These are phyloP conservation scores for Odontothrips loti DNA, from an alignment of 2,888 invertebrate species.

Conservation along the genomic window DNA sequence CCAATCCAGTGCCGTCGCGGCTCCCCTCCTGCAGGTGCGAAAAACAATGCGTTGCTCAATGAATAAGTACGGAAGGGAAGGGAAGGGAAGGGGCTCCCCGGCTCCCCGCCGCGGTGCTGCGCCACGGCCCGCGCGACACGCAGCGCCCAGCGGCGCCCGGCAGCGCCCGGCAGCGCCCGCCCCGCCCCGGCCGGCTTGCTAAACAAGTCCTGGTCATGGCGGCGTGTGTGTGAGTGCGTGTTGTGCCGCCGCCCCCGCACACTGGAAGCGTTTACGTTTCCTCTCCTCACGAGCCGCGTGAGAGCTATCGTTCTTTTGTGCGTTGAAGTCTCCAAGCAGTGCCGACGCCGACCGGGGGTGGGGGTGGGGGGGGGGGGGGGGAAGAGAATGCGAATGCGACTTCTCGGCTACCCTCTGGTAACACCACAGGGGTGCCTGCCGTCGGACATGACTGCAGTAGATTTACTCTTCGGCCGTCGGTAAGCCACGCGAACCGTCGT, in stretches of 20 bases:
- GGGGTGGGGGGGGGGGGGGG: too few relatives aligned
- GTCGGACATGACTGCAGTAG: too few relatives aligned
- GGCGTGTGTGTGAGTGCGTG: neutral
- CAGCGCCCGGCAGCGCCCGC: neutral
- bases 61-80: neutral
- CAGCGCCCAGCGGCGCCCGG: too few relatives aligned
- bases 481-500: too few relatives aligned
- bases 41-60: conserved; percentile 20
- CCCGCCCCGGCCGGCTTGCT: conserved; percentile 1
- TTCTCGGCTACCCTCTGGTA: too few relatives aligned
- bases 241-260: neutral
- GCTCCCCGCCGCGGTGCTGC: neutral
- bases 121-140: too few relatives aligned
- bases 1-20: neutral
- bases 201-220: conserved; percentile 6
- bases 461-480: too few relatives aligned
- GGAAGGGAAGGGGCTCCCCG: neutral
- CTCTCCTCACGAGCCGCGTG: neutral
- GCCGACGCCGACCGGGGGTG: too few relatives aligned
- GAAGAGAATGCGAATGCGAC: too few relatives aligned
- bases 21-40: neutral
- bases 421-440: too few relatives aligned
- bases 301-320: conserved; percentile 1
- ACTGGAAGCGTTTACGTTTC: neutral
- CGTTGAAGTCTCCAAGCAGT: neutral